Conservation (phyloP, 2,888 invertebrate genomes). For the Apeira syringaria region DNA sequence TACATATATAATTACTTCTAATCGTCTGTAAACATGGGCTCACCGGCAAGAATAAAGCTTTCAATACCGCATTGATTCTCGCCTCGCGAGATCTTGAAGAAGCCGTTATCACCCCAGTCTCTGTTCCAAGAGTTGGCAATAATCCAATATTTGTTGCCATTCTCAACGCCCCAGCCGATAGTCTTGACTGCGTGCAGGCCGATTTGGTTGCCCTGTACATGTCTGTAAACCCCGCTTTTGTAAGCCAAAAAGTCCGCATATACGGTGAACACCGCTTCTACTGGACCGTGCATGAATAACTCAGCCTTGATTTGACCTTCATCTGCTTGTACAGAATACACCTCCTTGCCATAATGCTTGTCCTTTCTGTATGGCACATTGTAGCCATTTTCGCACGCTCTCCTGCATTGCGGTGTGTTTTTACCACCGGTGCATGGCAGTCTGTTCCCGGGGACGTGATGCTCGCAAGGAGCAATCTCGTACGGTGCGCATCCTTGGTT, state of each 20-base stretch:
- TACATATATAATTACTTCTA: slow-evolving; percentile 3
- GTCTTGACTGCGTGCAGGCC: slow-evolving; percentile 96
- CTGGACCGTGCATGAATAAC: slow-evolving; percentile 93
- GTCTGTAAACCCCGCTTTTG: slow-evolving; percentile 89
- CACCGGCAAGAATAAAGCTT: slow-evolving; percentile 86
- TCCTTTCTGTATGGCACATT: slow-evolving; percentile 88
- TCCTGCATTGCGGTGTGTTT: slow-evolving; percentile 91
- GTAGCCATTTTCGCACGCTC: slow-evolving; percentile 87
- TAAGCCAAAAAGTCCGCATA: slow-evolving; percentile 93
- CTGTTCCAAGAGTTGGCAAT: slow-evolving; percentile 97
- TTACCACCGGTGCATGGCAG: slow-evolving; percentile 86
- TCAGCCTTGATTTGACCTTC: slow-evolving; percentile 91
- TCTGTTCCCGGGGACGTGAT: slow-evolving; percentile 92
- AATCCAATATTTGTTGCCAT: slow-evolving; percentile 92
- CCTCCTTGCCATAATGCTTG: slow-evolving; percentile 88
- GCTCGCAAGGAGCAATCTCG: slow-evolving; percentile 93
- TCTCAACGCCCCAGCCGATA: slow-evolving; percentile 94
- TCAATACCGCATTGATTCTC: slow-evolving; percentile 91
- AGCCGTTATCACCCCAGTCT: slow-evolving; percentile 96
- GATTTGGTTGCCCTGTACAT: slow-evolving; percentile 87
- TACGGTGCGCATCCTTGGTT: slow-evolving; percentile 94
- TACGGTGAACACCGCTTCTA: slow-evolving; percentile 94
- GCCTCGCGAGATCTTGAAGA: slow-evolving; percentile 94
- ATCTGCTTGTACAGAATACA: slow-evolving; percentile 84
- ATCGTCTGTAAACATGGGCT: slow-evolving; percentile 68